These are phyloP conservation scores for Zelostemma sp. DNA, from an alignment of 1,140 invertebrate species.

Conservation along the genomic window DNA sequence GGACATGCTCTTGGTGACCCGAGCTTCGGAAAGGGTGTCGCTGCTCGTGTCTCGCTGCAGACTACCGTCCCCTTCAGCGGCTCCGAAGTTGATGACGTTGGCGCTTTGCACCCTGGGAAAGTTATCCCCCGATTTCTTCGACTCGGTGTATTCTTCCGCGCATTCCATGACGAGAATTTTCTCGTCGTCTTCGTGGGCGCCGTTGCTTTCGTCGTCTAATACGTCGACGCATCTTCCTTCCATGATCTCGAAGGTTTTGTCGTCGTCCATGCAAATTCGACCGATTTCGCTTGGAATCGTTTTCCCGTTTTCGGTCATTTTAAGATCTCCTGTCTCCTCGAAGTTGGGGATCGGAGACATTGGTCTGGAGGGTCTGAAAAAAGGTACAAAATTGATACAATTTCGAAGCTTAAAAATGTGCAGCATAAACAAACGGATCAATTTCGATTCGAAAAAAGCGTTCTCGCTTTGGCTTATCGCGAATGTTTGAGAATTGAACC, in stretches of 20 bases:
- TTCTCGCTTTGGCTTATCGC: too few relatives aligned
- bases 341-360: constrained; percentile 84
- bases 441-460: too few relatives aligned
- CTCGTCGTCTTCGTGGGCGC: constrained; percentile 46
- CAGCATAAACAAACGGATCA: too few relatives aligned
- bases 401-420: constrained; percentile 13
- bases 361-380: constrained; percentile 79
- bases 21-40: constrained; percentile 73
- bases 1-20: constrained; percentile 68
- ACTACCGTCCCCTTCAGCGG: constrained; percentile 67
- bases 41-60: constrained; percentile 74
- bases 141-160: constrained; percentile 37
- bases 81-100: constrained; percentile 60
- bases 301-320: constrained; percentile 55
- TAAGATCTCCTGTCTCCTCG: constrained; percentile 65
- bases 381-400: too few relatives aligned
- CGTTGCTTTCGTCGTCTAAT: constrained; percentile 38
- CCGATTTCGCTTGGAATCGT: constrained; percentile 39
- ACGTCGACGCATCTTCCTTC: constrained; percentile 62
- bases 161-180: constrained; percentile 52
- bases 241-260: constrained; percentile 65
- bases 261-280: constrained; percentile 56
- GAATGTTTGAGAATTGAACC: constrained; percentile 63
- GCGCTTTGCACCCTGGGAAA: constrained; percentile 64
- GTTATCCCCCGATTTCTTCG: constrained; percentile 41